Evolutionary conservation across 2,888 invertebrate genomes (phyloP), one percentile per base, ranked within the genome.

Genomic region (Minunthozetes semirufus): DNA sequence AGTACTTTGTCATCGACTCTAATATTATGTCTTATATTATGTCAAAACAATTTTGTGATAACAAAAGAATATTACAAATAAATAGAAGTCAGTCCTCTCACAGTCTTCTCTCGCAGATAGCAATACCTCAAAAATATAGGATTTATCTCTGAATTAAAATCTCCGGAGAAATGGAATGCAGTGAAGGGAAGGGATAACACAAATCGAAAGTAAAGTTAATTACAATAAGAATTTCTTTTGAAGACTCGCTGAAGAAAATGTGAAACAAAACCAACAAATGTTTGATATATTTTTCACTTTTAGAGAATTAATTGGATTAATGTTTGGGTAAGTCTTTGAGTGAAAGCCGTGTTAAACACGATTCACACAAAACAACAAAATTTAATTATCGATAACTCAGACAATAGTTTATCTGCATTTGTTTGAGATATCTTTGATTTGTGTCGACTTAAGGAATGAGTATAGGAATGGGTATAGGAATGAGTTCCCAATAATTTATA

Each of bases 31-130:
- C 33, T n/a, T n/a, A 48, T 48, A 15, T 66, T 19, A 27, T 48
- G 56, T 33, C 33, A 48, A 70, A 48, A 72, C 9, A 27, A 53
- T 53, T 72, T 25, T 50, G 25, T 72, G 71, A 71, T 50, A 48
- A 48, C 42, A 70, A 46, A 25, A 53, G 17, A 42, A 19, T 42
- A 72, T 15, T 29, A 19, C 11, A 72, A 46, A 56, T 22, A 72
- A 53, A 56, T 27, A 9, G 53, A 17, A 50, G 50, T 33, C 25
- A 25, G 59, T 27, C 33, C 27, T 9, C 17, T n/a, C 5, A 29
- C 6, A 29, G 59, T 53, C 4, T 53, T 22, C 19, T 13, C 22
- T 13, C 6, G 42, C 8, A 48, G 48, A 48, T 48, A 48, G 48
- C 17, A 25, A 6, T 3, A 56, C 25, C 56, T 53, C 53, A 53